These are phyloP conservation scores for Butorides virescens DNA, from an alignment of 2,113 vertebrate species.

Conservation along the genomic window DNA sequence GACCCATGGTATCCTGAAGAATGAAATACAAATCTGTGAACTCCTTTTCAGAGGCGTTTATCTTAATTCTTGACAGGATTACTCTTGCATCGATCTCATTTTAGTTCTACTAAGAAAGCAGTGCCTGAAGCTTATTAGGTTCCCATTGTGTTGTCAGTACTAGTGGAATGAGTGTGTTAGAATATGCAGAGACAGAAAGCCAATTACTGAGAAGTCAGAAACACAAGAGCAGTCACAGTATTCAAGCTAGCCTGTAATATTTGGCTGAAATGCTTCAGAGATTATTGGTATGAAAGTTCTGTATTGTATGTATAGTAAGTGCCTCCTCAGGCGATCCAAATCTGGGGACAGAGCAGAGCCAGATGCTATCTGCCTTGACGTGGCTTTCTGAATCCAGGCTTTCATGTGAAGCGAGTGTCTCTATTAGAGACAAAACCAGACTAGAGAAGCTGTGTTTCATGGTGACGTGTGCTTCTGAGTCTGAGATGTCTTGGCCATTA, in stretches of 20 bases:
- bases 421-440: neutral
- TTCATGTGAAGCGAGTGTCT: neutral
- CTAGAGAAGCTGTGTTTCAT: neutral
- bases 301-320: constrained; percentile 11
- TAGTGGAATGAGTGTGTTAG: neutral
- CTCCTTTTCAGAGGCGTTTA: neutral
- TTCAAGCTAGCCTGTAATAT: neutral
- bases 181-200: neutral
- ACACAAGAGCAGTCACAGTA: neutral
- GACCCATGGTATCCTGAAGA: neutral
- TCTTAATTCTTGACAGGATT: neutral
- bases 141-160: neutral
- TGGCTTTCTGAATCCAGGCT: constrained; percentile 30
- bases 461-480: neutral
- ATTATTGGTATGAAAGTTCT: constrained; percentile 24
- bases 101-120: neutral
- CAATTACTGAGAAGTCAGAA: neutral
- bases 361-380: neutral
- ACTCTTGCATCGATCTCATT: neutral
- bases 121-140: neutral
- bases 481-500: neutral
- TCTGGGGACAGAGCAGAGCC: neutral
- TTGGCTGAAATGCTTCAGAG: constrained; percentile 22
- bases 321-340: neutral
- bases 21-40: neutral